Conservation (phyloP, 2,888 invertebrate genomes). For the Philhelius pedissequus region DNA sequence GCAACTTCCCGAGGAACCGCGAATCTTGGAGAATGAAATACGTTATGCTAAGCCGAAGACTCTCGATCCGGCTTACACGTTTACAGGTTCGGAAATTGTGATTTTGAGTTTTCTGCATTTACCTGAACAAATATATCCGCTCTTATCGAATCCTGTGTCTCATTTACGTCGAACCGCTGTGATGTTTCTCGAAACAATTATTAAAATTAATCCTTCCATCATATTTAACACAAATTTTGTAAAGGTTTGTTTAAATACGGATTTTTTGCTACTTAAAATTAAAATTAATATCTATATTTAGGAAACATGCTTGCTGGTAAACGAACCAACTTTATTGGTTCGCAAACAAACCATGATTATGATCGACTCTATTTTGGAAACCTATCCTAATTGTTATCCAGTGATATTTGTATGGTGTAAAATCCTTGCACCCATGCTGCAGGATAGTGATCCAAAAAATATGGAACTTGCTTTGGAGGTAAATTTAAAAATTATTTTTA, state of each 20-base stretch:
- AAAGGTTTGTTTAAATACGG: constrained; percentile 52
- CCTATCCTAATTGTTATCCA: constrained; percentile 75
- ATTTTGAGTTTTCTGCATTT: constrained; percentile 72
- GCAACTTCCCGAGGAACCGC: constrained; percentile 70
- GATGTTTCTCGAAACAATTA: constrained; percentile 74
- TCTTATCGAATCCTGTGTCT: constrained; percentile 72
- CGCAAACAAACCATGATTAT: constrained; percentile 74
- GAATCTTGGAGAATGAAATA: constrained; percentile 72
- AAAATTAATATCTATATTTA: background rate
- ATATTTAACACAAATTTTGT: constrained; percentile 77
- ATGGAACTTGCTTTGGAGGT: constrained; percentile 75
- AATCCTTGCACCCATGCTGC: constrained; percentile 75
- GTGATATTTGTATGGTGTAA: constrained; percentile 77
- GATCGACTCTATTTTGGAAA: constrained; percentile 73
- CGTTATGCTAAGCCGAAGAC: constrained; percentile 72
- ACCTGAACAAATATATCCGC: constrained; percentile 73
- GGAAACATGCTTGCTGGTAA: constrained; percentile 73
- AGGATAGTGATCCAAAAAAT: constrained; percentile 74
- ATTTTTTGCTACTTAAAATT: background rate
- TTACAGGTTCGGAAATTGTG: constrained; percentile 74
- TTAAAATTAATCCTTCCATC: constrained; percentile 74
- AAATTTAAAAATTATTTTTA: background rate
- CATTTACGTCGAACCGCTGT: constrained; percentile 75
- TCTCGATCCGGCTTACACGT: constrained; percentile 73
- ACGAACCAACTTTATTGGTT: constrained; percentile 74